Conservation (phyloP, 2,113 vertebrate species). For the Genyomyrus donnyi region DNA sequence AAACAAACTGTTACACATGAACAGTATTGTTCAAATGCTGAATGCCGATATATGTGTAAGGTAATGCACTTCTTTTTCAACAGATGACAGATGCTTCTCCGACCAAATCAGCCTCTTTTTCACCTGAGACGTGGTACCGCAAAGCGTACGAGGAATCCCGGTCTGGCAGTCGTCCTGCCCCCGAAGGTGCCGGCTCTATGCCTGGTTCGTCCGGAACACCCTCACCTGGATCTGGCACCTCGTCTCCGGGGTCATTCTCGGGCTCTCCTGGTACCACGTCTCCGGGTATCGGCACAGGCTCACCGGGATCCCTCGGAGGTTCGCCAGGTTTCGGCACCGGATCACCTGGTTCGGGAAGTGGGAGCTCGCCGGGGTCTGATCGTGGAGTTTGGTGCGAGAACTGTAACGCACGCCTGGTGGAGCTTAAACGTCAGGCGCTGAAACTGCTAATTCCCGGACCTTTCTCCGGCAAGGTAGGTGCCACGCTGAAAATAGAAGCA, state of each 20-base stretch:
- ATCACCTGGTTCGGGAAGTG: constrained; percentile 79
- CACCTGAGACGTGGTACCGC: constrained; percentile 90
- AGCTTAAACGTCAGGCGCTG: constrained; percentile 89
- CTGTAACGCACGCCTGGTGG: constrained; percentile 83
- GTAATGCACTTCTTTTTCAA: neutral
- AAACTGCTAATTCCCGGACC: constrained; percentile 87
- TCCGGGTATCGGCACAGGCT: constrained; percentile 83
- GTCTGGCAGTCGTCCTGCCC: constrained; percentile 68
- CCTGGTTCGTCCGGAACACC: constrained; percentile 87
- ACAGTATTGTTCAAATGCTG: neutral
- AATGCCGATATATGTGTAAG: neutral
- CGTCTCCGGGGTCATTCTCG: constrained; percentile 85
- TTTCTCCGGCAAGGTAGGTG: constrained; percentile 77
- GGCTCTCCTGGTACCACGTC: constrained; percentile 84
- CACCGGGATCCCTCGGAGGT: constrained; percentile 84
- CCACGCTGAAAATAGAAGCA: no score
- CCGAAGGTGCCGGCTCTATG: constrained; percentile 86
- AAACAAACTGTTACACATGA: neutral
- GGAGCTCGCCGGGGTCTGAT: constrained; percentile 89
- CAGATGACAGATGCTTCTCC: constrained; percentile 84
- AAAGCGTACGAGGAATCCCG: constrained; percentile 85
- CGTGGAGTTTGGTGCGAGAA: constrained; percentile 91
- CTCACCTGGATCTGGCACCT: constrained; percentile 88
- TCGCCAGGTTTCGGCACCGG: constrained; percentile 89
- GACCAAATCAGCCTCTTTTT: constrained; percentile 79